Evolutionary conservation across 2,113 vertebrate species (phyloP), one percentile per base, ranked within the genome.

Genomic region (Poeciliopsis turrubarensis): DNA sequence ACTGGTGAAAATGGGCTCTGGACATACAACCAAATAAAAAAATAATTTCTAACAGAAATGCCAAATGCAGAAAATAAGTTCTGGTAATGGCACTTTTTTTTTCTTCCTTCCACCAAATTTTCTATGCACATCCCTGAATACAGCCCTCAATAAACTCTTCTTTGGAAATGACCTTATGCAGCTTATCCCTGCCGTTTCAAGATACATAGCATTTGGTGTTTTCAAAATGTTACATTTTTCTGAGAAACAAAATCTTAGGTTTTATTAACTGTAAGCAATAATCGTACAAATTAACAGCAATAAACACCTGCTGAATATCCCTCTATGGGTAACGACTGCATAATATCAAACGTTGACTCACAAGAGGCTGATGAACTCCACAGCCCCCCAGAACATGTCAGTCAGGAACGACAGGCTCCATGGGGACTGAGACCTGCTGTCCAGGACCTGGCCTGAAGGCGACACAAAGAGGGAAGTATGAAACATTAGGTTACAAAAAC

Each of bases 351-450:
- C 5, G 14, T 15, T 31, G 31, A 91, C 97, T 97, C 95, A 99
- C 98, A 97, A 99, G 4, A 98, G 89, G 83, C 96, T 91, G 44
- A 99, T 78, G 30, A 99, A 98, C 77, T 99, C 97, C 76, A 97
- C 95, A 69, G 96, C 96, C 17, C 94, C 96, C 98, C 97, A 99
- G 80, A 99, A 97, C 65, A 98, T 92, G 81, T 98, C 96, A 34
- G 93, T 94, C 83, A 99, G 92, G 27, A 96, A 92, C 39, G 97
- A 97, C 41, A 99, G 85, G 47, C 96, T 91, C 97, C 97, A 99
- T 37, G 97, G 96, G 39, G 97, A 96, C 88, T 95, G 96, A 61
- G 81, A 92, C 89, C 92, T 94, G 89, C 89, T 97, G 90, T 98
- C 96, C 94, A 99, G 88, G 71, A 98, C 96, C 92, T 97, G 96